A percentile compares a stretch with the other conserved stretches of the same genome.
These are phyloP conservation scores for Endotricha flammealis DNA, from an alignment of 2,888 invertebrate species.

Conservation along the genomic window DNA sequence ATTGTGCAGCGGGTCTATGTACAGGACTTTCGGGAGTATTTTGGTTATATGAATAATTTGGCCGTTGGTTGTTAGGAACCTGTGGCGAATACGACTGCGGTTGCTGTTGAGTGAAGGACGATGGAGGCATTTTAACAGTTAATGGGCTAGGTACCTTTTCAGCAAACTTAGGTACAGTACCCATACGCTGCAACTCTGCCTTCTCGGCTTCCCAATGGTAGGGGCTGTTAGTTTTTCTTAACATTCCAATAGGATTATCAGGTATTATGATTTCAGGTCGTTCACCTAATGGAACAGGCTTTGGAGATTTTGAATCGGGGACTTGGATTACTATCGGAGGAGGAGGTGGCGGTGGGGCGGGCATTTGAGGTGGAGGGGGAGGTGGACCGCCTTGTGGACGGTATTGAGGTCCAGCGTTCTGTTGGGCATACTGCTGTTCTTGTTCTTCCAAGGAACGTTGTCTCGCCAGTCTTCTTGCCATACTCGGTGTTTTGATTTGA, in stretches of 20 bases:
- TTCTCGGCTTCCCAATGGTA: conserved; percentile 81
- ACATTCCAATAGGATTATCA: conserved; percentile 83
- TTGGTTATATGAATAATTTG: conserved; percentile 45
- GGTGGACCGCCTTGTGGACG: conserved; percentile 59
- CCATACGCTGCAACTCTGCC: conserved; percentile 73
- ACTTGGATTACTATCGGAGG: conserved; percentile 78
- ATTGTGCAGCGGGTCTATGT: conserved; percentile 69
- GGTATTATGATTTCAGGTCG: conserved; percentile 87
- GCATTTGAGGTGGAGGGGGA: conserved; percentile 67
- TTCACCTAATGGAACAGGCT: conserved; percentile 76
- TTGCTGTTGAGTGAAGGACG: conserved; percentile 58
- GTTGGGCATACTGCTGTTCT: conserved; percentile 62
- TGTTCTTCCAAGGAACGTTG: conserved; percentile 80
- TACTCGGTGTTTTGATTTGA: conserved; percentile 92
- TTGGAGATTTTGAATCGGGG: conserved; percentile 68
- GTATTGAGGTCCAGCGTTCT: conserved; percentile 41
- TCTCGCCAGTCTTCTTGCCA: conserved; percentile 86
- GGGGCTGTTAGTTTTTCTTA: conserved; percentile 84
- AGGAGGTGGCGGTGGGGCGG: conserved; percentile 77
- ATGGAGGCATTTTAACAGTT: conserved; percentile 65
- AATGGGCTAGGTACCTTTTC: conserved; percentile 69
- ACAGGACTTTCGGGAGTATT: conserved; percentile 64
- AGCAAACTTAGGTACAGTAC: conserved; percentile 61
- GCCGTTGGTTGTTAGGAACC: conserved; percentile 40
- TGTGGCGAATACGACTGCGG: conserved; percentile 59